Percentiles rank a stretch among this genome's conserved stretches.
Conservation (phyloP, 2,797 vertebrate species). For the Clarias fuscus region DNA sequence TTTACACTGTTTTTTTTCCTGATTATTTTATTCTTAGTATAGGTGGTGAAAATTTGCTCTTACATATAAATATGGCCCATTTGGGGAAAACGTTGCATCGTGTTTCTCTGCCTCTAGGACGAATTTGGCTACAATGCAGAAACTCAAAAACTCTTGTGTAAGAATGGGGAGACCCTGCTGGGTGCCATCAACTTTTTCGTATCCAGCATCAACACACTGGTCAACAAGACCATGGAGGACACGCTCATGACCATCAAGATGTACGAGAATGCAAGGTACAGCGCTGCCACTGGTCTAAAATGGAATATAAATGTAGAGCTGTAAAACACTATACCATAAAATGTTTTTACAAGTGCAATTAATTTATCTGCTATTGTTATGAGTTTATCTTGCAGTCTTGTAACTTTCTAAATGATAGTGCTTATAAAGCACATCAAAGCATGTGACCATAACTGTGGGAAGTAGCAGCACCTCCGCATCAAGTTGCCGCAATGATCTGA, state of each 20-base stretch:
- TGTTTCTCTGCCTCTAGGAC: conserved; percentile 73
- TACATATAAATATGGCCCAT: background rate
- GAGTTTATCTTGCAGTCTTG: background rate
- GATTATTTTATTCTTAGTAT: background rate
- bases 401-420: background rate
- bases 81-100: background rate
- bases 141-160: conserved; percentile 94
- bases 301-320: background rate
- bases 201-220: conserved; percentile 94
- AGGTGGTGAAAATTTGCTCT: background rate
- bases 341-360: background rate
- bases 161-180: conserved; percentile 93
- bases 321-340: background rate
- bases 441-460: background rate
- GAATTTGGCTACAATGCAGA: conserved; percentile 98
- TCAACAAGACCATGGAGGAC: conserved; percentile 99
- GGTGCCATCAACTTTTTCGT: conserved; percentile 97
- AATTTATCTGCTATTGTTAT: background rate
- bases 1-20: background rate
- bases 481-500: no score
- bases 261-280: conserved; percentile 91
- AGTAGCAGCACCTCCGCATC: no score
- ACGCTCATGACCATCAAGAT: conserved; percentile 94
- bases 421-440: background rate
- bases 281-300: background rate